Evolutionary conservation across 2,888 invertebrate species (phyloP).

Genomic region (Ctenicera cuprea): DNA sequence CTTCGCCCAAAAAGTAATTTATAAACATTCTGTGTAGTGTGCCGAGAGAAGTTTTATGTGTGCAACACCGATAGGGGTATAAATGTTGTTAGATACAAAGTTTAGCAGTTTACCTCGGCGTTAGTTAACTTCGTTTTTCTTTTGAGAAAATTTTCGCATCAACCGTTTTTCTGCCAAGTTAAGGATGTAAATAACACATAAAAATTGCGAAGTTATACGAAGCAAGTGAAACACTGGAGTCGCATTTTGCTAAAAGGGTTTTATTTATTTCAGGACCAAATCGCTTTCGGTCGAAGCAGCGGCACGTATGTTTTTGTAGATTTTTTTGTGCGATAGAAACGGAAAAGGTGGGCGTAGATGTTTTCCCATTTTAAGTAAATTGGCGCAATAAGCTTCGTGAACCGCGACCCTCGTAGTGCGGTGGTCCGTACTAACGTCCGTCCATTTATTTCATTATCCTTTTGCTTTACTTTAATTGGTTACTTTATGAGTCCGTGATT

Average conservation of each 20-base stretch:
- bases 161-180: not conserved
- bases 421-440: conserved; percentile 52
- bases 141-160: conserved; percentile 1
- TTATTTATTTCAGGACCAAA: conserved; percentile 49
- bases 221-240: conserved; percentile 16
- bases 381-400: conserved; percentile 54
- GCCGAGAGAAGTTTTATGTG: not conserved
- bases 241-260: conserved; percentile 47
- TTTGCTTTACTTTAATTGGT: conserved; percentile 54
- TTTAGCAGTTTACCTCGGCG: not conserved
- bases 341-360: conserved; percentile 50
- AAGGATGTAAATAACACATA: conserved; percentile 36
- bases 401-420: conserved; percentile 52
- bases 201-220: conserved; percentile 34
- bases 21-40: conserved; percentile 24
- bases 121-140: conserved; percentile 12
- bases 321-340: conserved; percentile 36
- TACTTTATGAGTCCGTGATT: conserved; percentile 53
- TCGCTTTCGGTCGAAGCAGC: conserved; percentile 38
- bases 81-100: not conserved
- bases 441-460: conserved; percentile 57
- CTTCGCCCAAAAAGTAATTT: conserved; percentile 19
- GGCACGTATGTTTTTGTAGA: conserved; percentile 44
- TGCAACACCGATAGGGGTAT: not conserved
- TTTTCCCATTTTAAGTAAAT: conserved; percentile 56